Evolutionary conservation across 2,113 vertebrate genomes (phyloP).

Genomic region (Bettongia penicillata): DNA sequence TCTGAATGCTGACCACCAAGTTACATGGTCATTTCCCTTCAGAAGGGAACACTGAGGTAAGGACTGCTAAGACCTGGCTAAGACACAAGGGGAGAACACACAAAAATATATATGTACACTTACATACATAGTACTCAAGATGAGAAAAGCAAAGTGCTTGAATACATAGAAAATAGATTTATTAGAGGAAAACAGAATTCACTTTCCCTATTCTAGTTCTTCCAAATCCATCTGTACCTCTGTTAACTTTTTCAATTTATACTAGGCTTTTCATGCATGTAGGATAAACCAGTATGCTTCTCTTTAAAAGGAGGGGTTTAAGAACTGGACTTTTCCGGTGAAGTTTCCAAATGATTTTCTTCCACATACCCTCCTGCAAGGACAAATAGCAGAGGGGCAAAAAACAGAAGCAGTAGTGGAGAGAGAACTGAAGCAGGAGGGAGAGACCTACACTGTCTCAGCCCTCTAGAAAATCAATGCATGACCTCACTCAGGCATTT

Average conservation of each 20-base stretch:
- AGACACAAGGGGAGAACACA: neutral
- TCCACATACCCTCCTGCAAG: neutral
- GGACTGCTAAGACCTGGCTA: neutral
- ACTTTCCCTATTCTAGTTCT: neutral
- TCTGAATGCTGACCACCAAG: neutral
- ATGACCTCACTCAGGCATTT: neutral
- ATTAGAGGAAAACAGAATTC: neutral
- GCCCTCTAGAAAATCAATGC: neutral
- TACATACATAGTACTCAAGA: neutral
- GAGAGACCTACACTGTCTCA: neutral
- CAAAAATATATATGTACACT: too few relatives aligned
- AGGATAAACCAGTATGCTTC: neutral
- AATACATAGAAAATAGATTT: neutral
- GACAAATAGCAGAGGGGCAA: neutral
- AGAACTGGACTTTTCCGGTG: neutral
- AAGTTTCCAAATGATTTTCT: neutral
- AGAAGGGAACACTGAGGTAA: neutral
- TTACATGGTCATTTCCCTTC: neutral
- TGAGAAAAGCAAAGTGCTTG: neutral
- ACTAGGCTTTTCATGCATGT: neutral
- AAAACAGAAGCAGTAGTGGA: neutral
- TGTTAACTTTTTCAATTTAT: neutral
- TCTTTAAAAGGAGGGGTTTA: neutral
- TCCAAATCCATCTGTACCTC: neutral
- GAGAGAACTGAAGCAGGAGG: neutral